phyloP scores from a whole-genome alignment of 2,888 invertebrate genomes.

The Agonopterix arenella region DNA sequence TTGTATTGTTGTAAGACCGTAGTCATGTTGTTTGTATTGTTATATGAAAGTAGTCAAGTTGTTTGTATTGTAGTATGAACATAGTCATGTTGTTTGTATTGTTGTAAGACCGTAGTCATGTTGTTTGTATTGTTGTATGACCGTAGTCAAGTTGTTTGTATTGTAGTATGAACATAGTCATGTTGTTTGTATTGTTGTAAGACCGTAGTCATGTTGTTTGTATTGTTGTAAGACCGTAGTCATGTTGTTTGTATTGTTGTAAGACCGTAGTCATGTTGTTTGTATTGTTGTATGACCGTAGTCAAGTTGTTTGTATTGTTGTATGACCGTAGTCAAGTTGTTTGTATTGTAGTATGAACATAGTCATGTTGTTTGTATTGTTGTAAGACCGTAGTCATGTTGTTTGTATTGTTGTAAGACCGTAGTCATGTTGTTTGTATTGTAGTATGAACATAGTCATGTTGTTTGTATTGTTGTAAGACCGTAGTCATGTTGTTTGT shows the following conservation, averaged over 20 bases:
- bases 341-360: not conserved
- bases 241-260: no score
- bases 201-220: not conserved
- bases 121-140: no score
- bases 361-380: slow-evolving; percentile 1
- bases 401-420: not conserved
- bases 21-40: no score
- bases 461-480: slow-evolving; percentile 13
- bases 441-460: not conserved
- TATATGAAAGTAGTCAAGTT: no score
- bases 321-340: not conserved
- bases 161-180: slow-evolving; percentile 15
- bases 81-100: slow-evolving; percentile 2
- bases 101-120: no score
- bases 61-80: slow-evolving; percentile 15
- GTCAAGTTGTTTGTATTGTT: not conserved
- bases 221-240: not conserved
- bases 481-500: slow-evolving; percentile 4
- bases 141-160: not conserved
- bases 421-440: not conserved
- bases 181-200: not conserved
- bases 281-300: slow-evolving; percentile 16
- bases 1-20: no score
- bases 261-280: no score
- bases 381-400: slow-evolving; percentile 15